Base-by-base conservation (phyloP, 2,888 invertebrate species). In the Osedax frankpressi region DNA sequence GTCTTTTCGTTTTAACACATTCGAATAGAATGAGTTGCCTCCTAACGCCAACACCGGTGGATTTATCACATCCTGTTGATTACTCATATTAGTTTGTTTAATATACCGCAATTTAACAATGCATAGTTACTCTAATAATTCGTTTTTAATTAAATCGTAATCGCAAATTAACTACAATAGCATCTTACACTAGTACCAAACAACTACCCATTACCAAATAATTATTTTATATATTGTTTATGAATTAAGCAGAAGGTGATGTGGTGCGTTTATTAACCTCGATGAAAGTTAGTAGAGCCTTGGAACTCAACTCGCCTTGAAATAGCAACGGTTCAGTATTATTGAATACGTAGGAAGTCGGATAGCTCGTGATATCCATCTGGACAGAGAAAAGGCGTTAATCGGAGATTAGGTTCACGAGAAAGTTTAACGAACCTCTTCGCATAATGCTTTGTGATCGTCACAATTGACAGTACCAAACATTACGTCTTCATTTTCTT, bases 391-490 rank as follows among this genome's bases (percentile, higher is more conserved):
- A n/a, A n/a, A n/a, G n/a, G n/a, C n/a, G n/a, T n/a, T n/a, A n/a
- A n/a, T n/a, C n/a, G n/a, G n/a, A n/a, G n/a, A n/a, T n/a, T n/a
- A n/a, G n/a, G n/a, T n/a, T n/a, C n/a, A n/a, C n/a, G n/a, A n/a
- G n/a, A n/a, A n/a, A n/a, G n/a, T n/a, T n/a, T n/a, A n/a, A 76
- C 79, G 76, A 75, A 82, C 81, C 69, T 65, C 74, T 67, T 75
- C 75, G 80, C 90, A 90, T 28, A 89, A 83, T 24, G 82, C 79
- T 1, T 85, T 81, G 80, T 90, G 89, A 30, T 87, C 83, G 0
- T 89, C 89, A 81, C 90, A 90, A 81, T 90, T 90, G 0, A 90
- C 87, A 0, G 89, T 89, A 30, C 89, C 90, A 84, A 90, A 87
- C 72, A 84, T 82, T 14, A 87, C 81, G 44, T 44, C 44, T 26